Evolutionary conservation across 2,113 vertebrate genomes (phyloP).

Genomic region (Pipa parva): DNA sequence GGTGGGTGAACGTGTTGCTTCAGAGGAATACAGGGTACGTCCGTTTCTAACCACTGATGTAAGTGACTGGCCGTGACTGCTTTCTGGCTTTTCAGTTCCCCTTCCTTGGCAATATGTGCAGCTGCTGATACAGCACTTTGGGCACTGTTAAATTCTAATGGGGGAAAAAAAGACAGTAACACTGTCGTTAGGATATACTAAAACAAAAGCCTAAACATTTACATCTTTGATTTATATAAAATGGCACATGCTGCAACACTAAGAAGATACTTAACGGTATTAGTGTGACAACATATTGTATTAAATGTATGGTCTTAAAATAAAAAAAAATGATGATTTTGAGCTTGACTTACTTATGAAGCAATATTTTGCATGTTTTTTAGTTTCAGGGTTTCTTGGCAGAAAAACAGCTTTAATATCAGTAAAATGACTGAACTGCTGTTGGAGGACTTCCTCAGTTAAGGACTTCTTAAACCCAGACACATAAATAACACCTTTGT

Average conservation of each 20-base stretch:
- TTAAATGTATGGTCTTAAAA: no score
- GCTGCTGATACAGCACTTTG: slow-evolving; percentile 58
- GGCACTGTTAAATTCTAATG: slow-evolving; percentile 67
- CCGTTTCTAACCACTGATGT: slow-evolving; percentile 58
- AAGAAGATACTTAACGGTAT: no score
- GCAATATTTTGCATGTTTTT: slow-evolving; percentile 60
- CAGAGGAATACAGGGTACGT: slow-evolving; percentile 27
- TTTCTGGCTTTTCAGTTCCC: slow-evolving; percentile 53
- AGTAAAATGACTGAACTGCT: slow-evolving; percentile 62
- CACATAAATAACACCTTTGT: slow-evolving; percentile 63
- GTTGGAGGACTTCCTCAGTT: slow-evolving; percentile 57
- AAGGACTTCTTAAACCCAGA: slow-evolving; percentile 53
- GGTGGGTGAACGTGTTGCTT: no score
- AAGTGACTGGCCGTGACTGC: slow-evolving; percentile 75
- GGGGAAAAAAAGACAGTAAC: slow-evolving; percentile 2
- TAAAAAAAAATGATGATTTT: slow-evolving; percentile 1
- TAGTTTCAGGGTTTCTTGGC: slow-evolving; percentile 53
- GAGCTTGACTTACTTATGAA: slow-evolving; percentile 70
- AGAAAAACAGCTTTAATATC: slow-evolving; percentile 61
- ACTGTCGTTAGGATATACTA: not conserved
- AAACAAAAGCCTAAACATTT: not conserved
- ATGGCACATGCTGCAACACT: no score
- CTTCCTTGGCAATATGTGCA: slow-evolving; percentile 44
- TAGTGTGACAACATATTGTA: no score
- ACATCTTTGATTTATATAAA: not conserved